Percentiles rank a stretch among this genome's conserved stretches.
Evolutionary conservation across 2,888 invertebrate species (phyloP).

Genomic region (Lapara coniferarum): DNA sequence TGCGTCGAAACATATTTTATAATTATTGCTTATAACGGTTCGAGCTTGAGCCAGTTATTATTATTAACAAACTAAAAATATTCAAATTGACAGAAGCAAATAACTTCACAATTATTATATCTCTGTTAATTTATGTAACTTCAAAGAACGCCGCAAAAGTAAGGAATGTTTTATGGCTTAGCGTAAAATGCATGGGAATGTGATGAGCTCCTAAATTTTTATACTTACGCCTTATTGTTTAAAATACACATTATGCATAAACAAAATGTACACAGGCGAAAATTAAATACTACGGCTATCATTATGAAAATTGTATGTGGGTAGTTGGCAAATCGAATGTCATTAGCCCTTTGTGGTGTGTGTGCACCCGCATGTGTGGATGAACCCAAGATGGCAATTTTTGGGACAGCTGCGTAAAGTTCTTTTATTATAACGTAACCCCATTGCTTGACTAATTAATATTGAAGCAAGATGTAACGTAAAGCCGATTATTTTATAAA

Average conservation of each 20-base stretch:
- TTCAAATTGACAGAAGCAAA: not conserved
- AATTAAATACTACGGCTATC: not conserved
- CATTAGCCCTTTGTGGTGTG: constrained; percentile 46
- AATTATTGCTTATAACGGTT: not conserved
- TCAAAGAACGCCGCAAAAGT: constrained; percentile 23
- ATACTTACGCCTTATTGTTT: constrained; percentile 2
- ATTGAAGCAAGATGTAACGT: too few relatives aligned
- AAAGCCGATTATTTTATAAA: too few relatives aligned
- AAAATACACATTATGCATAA: not conserved
- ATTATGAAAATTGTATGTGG: constrained; percentile 46
- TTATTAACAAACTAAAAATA: not conserved
- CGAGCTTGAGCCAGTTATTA: not conserved
- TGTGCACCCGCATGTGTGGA: constrained; percentile 57
- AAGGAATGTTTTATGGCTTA: not conserved
- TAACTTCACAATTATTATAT: not conserved
- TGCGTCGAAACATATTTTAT: constrained; percentile 1
- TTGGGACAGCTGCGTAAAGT: not conserved
- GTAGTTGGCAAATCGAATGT: constrained; percentile 63
- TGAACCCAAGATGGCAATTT: constrained; percentile 38
- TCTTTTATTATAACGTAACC: not conserved
- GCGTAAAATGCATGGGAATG: constrained; percentile 14
- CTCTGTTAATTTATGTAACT: not conserved
- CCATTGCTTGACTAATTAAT: too few relatives aligned
- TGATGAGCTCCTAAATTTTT: not conserved
- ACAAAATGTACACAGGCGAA: not conserved